Evolutionary conservation across 2,113 vertebrate genomes (phyloP).

Genomic region (Callospermophilus lateralis): DNA sequence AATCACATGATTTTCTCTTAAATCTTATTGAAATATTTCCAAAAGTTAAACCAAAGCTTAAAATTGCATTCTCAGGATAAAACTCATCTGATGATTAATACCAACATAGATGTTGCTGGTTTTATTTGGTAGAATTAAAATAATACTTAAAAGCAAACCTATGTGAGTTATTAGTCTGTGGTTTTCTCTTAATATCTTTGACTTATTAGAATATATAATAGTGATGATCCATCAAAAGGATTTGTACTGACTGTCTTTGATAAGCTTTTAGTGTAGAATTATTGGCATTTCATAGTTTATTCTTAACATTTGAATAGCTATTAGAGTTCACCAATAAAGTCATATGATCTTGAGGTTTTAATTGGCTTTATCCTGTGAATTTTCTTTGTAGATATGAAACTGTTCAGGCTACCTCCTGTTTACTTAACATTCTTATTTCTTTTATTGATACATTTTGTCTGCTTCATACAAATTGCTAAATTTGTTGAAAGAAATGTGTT

Average conservation of each 20-base stretch:
- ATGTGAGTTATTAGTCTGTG: background rate
- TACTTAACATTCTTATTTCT: background rate
- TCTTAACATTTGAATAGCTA: background rate
- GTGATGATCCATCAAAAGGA: background rate
- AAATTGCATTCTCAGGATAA: background rate
- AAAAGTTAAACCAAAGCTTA: background rate
- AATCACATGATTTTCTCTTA: background rate
- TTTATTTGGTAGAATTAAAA: background rate
- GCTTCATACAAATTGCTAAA: background rate
- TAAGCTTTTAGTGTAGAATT: background rate
- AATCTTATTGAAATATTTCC: background rate
- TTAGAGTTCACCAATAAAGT: background rate
- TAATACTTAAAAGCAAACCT: background rate
- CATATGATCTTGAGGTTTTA: background rate
- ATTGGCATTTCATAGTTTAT: background rate
- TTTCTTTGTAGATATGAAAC: background rate
- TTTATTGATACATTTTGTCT: background rate
- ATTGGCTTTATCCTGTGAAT: background rate
- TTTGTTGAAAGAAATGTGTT: background rate
- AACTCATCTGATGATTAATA: background rate
- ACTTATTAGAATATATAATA: background rate
- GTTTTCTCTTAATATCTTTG: background rate
- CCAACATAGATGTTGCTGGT: background rate
- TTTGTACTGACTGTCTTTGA: background rate
- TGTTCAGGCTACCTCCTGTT: background rate